These are phyloP conservation scores for Lithodes maja DNA, from an alignment of 2,888 invertebrate species.

Conservation along the genomic window DNA sequence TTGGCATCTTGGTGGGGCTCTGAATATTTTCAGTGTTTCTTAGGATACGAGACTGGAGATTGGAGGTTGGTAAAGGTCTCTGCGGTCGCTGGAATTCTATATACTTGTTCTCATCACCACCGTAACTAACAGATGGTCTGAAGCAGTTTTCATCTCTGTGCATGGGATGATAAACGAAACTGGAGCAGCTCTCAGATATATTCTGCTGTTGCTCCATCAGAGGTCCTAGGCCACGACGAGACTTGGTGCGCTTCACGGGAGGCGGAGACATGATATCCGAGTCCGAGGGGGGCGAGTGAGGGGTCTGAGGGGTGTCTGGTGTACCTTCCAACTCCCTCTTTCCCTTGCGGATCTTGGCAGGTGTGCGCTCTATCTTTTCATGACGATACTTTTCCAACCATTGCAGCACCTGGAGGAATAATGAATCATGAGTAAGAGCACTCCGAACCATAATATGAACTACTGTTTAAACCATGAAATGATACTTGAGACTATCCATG, in stretches of 20 bases:
- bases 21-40: slow-evolving; percentile 67
- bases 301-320: slow-evolving; percentile 62
- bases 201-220: slow-evolving; percentile 66
- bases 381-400: slow-evolving; percentile 67
- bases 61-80: slow-evolving; percentile 51
- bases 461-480: too few relatives aligned
- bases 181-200: slow-evolving; percentile 20
- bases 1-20: slow-evolving; percentile 47
- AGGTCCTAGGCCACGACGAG: slow-evolving; percentile 65
- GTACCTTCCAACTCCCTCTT: slow-evolving; percentile 65
- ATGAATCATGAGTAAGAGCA: background rate
- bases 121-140: slow-evolving; percentile 35
- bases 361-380: slow-evolving; percentile 64
- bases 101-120: slow-evolving; percentile 65
- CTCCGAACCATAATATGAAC: background rate
- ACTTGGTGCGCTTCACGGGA: slow-evolving; percentile 67
- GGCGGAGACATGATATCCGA: slow-evolving; percentile 66
- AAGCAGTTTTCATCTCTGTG: slow-evolving; percentile 53
- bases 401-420: slow-evolving; percentile 46
- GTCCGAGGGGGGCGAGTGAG: slow-evolving; percentile 56
- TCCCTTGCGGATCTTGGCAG: slow-evolving; percentile 57
- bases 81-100: slow-evolving; percentile 46
- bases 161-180: background rate
- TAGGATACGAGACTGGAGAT: slow-evolving; percentile 56
- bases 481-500: too few relatives aligned